Percentiles rank a stretch among this genome's conserved stretches.
phyloP scores from a whole-genome alignment of 1,140 invertebrate species.

The Arion vulgaris region DNA sequence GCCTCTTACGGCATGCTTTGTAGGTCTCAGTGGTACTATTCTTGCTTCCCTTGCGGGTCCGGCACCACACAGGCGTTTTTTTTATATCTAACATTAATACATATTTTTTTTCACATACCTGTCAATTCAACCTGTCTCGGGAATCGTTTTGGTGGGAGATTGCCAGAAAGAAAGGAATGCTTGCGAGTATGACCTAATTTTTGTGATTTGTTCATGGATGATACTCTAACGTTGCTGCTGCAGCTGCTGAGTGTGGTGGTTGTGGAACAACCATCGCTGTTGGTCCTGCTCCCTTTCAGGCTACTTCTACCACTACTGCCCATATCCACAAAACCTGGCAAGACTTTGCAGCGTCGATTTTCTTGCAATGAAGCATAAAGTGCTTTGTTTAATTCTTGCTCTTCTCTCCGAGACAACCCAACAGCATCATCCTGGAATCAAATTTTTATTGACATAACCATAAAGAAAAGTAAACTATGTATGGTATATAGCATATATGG shows the following conservation, averaged over 20 bases:
- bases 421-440: slow-evolving; percentile 63
- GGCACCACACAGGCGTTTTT: too few species aligned
- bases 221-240: background rate
- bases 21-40: too few species aligned
- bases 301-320: background rate
- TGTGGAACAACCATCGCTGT: background rate
- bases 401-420: slow-evolving; percentile 71
- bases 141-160: background rate
- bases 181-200: background rate
- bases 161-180: background rate
- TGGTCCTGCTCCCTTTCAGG: background rate
- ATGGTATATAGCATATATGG: too few species aligned
- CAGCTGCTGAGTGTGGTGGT: background rate
- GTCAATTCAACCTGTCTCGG: background rate
- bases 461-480: too few species aligned
- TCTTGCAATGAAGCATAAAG: slow-evolving; percentile 73
- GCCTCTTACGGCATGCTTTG: too few species aligned
- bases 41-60: too few species aligned
- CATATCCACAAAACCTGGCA: background rate
- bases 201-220: background rate
- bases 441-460: too few species aligned
- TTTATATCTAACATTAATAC: too few species aligned
- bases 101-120: background rate
- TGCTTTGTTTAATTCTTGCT: slow-evolving; percentile 72
- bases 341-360: slow-evolving; percentile 27